Evolutionary conservation across 2,888 invertebrate genomes (phyloP).

Genomic region (Cataglyphis altisquamis): DNA sequence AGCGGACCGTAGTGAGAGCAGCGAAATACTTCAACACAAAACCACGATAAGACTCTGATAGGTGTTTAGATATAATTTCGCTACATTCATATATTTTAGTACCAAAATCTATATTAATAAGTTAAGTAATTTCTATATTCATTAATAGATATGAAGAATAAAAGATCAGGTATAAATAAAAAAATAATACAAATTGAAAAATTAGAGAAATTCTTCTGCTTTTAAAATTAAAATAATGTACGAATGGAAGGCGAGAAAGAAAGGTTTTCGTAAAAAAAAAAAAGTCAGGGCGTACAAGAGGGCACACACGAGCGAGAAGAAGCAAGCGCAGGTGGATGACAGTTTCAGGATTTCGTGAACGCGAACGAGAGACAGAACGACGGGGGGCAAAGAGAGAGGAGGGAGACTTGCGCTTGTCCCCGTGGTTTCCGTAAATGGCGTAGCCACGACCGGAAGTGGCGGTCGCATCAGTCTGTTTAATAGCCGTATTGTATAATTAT

Average conservation of each 20-base stretch:
- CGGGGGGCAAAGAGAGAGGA: constrained; percentile 57
- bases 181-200: neutral
- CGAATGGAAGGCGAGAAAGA: constrained; percentile 30
- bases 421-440: constrained; percentile 83
- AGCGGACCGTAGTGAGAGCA: neutral
- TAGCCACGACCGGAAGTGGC: constrained; percentile 82
- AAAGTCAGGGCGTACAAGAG: constrained; percentile 25
- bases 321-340: constrained; percentile 24
- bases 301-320: constrained; percentile 1
- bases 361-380: constrained; percentile 39
- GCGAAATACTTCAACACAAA: constrained; percentile 4
- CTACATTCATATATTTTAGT: neutral
- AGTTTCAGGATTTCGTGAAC: constrained; percentile 28
- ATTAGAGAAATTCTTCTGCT: neutral
- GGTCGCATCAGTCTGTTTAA: constrained; percentile 86
- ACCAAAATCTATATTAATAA: neutral
- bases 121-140: neutral
- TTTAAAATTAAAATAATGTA: constrained; percentile 19
- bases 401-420: constrained; percentile 76
- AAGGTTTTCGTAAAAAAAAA: constrained; percentile 25
- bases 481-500: constrained; percentile 86
- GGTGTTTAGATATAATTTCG: neutral
- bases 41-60: neutral
- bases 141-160: neutral
- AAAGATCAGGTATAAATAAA: neutral